These are phyloP conservation scores for Trialeurodes vaporariorum DNA, from an alignment of 1,140 invertebrate species.

Conservation along the genomic window DNA sequence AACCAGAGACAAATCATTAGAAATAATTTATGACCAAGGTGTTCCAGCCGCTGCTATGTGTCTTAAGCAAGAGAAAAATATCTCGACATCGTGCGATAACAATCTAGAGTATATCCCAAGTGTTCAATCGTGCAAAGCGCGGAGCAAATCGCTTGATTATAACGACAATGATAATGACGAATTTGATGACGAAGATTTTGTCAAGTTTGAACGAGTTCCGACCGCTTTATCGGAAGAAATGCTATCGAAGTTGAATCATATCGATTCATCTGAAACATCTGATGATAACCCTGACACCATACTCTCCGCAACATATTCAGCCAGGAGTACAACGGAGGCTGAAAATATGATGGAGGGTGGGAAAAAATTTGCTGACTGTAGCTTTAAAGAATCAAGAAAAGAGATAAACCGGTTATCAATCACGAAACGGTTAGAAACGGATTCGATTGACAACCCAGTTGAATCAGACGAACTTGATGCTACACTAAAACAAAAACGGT, in stretches of 20 bases:
- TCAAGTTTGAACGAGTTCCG: slow-evolving; percentile 29
- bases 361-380: not conserved
- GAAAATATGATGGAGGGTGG: not conserved
- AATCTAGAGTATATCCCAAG: not conserved
- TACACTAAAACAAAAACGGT: slow-evolving; percentile 8
- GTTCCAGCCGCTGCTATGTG: not conserved
- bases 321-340: not conserved
- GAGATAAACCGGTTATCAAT: not conserved
- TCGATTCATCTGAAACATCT: slow-evolving; percentile 66
- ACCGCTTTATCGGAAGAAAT: slow-evolving; percentile 38
- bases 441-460: not conserved
- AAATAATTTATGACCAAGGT: not conserved
- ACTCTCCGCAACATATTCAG: not conserved
- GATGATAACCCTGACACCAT: slow-evolving; percentile 36
- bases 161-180: not conserved
- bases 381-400: not conserved
- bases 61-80: not conserved
- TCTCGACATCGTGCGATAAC: not conserved
- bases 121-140: not conserved
- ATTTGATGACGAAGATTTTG: not conserved
- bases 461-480: not conserved
- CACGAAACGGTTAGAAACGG: not conserved
- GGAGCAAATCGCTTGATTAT: not conserved
- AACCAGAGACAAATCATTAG: not conserved
- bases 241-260: slow-evolving; percentile 48